phyloP scores from a whole-genome alignment of 2,888 invertebrate species.

The Chrysodeixis includens region DNA sequence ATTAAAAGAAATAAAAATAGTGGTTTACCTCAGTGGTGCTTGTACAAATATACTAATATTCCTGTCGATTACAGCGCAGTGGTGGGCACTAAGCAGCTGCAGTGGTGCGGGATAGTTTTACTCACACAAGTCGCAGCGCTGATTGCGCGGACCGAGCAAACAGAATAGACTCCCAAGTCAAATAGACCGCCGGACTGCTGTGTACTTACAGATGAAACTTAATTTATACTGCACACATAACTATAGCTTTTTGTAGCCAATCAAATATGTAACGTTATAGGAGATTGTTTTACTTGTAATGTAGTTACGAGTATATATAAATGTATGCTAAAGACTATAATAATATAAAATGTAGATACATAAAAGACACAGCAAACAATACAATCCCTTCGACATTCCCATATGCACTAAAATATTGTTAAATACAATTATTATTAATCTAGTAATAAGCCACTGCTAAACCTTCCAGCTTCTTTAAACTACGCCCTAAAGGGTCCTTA shows the following conservation, averaged over 20 bases:
- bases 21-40: neutral
- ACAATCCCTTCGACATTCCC: too few relatives aligned
- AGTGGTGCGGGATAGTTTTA: slow-evolving; percentile 47
- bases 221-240: slow-evolving; percentile 50
- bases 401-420: too few relatives aligned
- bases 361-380: too few relatives aligned
- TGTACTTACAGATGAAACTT: slow-evolving; percentile 60
- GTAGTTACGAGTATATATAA: slow-evolving; percentile 9
- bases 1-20: too few relatives aligned
- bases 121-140: slow-evolving; percentile 59
- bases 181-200: slow-evolving; percentile 61
- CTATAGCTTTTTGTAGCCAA: slow-evolving; percentile 43
- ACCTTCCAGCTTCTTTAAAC: too few relatives aligned
- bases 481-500: too few relatives aligned
- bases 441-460: too few relatives aligned
- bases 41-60: slow-evolving; percentile 13
- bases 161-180: slow-evolving; percentile 72
- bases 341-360: too few relatives aligned
- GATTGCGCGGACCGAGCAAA: slow-evolving; percentile 78
- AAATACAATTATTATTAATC: too few relatives aligned
- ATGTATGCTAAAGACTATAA: too few relatives aligned
- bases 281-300: slow-evolving; percentile 23
- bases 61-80: slow-evolving; percentile 35
- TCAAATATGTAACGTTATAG: slow-evolving; percentile 46
- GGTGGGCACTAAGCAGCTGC: slow-evolving; percentile 32